Evolutionary conservation across 2,113 vertebrate species (phyloP).

Genomic region (Mormoops blainvillei): DNA sequence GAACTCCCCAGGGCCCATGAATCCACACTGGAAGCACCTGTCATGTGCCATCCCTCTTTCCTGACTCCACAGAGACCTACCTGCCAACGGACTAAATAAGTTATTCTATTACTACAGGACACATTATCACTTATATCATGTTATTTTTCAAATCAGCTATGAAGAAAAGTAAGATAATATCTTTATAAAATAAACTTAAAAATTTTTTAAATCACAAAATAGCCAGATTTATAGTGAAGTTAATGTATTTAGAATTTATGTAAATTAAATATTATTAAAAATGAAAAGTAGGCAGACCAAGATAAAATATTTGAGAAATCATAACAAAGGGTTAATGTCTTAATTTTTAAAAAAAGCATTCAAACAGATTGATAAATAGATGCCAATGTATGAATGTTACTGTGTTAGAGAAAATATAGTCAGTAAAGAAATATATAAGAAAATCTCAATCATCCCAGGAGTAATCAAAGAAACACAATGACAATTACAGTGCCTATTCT

Average conservation of each 20-base stretch:
- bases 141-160: background rate
- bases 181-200: background rate
- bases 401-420: background rate
- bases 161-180: background rate
- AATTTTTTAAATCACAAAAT: background rate
- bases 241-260: background rate
- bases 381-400: background rate
- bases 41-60: background rate
- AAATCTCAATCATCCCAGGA: background rate
- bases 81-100: background rate
- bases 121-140: background rate
- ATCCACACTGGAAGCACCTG: background rate
- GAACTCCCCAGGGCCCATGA: background rate
- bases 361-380: background rate
- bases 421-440: background rate
- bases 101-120: background rate
- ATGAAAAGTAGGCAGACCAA: no score
- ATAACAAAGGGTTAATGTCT: background rate
- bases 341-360: slow-evolving; percentile 36
- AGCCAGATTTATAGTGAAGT: background rate
- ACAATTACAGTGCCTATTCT: background rate
- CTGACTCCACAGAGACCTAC: background rate
- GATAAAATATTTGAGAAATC: slow-evolving; percentile 14
- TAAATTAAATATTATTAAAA: background rate
- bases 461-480: slow-evolving; percentile 5